Percentiles rank a stretch among this genome's conserved stretches.
phyloP scores from a whole-genome alignment of 35 echinoderm and acorn worm species.

The Acanthaster planci region DNA sequence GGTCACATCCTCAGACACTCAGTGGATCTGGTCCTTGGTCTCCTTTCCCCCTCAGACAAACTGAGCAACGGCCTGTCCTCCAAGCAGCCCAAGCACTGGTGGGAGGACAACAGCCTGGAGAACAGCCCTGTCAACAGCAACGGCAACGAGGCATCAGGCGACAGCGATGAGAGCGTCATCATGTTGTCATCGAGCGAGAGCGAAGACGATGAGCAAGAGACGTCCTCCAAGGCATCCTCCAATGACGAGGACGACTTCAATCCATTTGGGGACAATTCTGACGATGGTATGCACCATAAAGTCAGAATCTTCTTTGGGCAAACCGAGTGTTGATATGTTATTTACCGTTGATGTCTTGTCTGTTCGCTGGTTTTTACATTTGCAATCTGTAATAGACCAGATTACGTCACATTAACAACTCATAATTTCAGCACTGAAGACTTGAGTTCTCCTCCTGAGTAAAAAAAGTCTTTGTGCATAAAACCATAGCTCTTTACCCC shows the following conservation, averaged over 20 bases:
- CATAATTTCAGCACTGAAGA: no score
- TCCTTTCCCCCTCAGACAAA: not conserved
- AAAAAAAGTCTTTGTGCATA: no score
- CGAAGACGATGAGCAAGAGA: constrained; percentile 38
- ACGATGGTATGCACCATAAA: constrained; percentile 72
- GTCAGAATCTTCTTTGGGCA: not conserved
- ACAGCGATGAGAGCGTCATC: constrained; percentile 42
- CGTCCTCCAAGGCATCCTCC: constrained; percentile 45
- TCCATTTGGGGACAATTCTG: constrained; percentile 81
- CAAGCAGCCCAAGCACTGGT: constrained; percentile 36
- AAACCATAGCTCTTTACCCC: no score
- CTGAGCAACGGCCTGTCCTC: not conserved
- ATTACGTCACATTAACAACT: no score
- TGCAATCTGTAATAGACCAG: no score
- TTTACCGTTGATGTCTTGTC: not conserved
- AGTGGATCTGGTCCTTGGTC: not conserved
- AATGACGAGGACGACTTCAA: constrained; percentile 92
- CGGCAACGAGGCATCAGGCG: constrained; percentile 44
- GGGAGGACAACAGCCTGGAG: constrained; percentile 44
- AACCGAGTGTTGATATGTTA: not conserved
- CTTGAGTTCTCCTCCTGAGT: no score
- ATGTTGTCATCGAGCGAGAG: constrained; percentile 26
- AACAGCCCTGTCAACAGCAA: constrained; percentile 34
- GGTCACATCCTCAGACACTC: not conserved
- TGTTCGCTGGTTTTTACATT: not conserved